These are phyloP conservation scores for Pterocles burchelli DNA, from an alignment of 2,113 vertebrate species.

Conservation along the genomic window DNA sequence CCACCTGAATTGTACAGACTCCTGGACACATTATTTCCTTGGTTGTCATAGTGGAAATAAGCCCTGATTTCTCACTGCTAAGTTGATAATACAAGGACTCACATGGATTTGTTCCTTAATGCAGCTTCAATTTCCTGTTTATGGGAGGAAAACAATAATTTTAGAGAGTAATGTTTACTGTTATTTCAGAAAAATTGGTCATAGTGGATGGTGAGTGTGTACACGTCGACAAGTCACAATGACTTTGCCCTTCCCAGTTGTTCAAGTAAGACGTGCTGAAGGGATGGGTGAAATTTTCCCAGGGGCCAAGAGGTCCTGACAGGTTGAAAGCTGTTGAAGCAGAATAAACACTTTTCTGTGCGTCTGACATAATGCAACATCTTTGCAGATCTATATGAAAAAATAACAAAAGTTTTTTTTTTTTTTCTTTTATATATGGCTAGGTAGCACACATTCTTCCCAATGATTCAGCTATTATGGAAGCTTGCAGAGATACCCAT, in stretches of 20 bases:
- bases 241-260: background rate
- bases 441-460: conserved; percentile 54
- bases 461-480: conserved; percentile 53
- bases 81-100: background rate
- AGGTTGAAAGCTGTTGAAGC: background rate
- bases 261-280: background rate
- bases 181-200: background rate
- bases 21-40: background rate
- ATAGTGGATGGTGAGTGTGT: background rate
- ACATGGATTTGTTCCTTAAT: background rate
- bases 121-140: background rate
- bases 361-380: background rate
- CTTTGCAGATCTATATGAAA: background rate
- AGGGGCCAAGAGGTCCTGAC: background rate
- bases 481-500: conserved; percentile 38
- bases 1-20: background rate
- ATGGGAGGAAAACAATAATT: conserved; percentile 2
- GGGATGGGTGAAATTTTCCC: background rate
- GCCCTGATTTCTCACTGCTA: background rate
- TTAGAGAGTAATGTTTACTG: background rate
- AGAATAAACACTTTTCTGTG: background rate
- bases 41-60: background rate
- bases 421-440: background rate
- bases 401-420: background rate
- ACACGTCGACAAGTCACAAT: background rate